These are phyloP conservation scores for Epinephelus coioides DNA, from an alignment of 2,797 vertebrate species.

Conservation along the genomic window DNA sequence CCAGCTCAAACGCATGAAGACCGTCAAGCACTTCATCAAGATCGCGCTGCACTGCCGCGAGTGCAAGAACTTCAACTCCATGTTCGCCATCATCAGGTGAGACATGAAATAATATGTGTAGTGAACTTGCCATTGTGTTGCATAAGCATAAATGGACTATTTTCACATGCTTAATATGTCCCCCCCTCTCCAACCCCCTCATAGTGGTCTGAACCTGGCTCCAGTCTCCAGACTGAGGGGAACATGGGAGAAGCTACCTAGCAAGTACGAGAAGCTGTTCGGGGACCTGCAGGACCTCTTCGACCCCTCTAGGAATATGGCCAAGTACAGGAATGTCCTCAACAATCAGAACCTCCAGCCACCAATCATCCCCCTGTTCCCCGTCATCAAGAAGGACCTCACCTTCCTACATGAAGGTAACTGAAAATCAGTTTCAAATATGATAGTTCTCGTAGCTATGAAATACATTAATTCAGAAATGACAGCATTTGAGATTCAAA, in stretches of 20 bases:
- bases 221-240: conserved; percentile 96
- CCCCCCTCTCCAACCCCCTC: neutral
- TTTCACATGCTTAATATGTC: neutral
- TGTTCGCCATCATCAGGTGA: conserved; percentile 99
- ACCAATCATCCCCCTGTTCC: conserved; percentile 97
- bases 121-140: no score
- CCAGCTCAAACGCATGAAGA: conserved; percentile 99
- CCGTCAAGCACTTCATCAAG: conserved; percentile 98
- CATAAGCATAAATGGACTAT: no score
- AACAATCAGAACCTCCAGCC: conserved; percentile 99
- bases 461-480: neutral
- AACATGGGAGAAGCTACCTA: conserved; percentile 98
- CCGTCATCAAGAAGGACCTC: conserved; percentile 99
- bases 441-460: no score
- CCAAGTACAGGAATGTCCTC: conserved; percentile 98
- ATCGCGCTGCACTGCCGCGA: conserved; percentile 98
- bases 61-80: conserved; percentile 99
- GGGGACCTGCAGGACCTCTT: conserved; percentile 99
- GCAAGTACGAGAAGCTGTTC: conserved; percentile 98
- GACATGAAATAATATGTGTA: neutral
- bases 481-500: neutral
- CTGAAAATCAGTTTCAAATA: neutral
- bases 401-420: conserved; percentile 98
- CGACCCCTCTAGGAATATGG: conserved; percentile 99
- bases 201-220: conserved; percentile 96